These are phyloP conservation scores for Mesorhabditis spiculigera DNA, from an alignment of 2,888 invertebrate genomes.

Conservation along the genomic window DNA sequence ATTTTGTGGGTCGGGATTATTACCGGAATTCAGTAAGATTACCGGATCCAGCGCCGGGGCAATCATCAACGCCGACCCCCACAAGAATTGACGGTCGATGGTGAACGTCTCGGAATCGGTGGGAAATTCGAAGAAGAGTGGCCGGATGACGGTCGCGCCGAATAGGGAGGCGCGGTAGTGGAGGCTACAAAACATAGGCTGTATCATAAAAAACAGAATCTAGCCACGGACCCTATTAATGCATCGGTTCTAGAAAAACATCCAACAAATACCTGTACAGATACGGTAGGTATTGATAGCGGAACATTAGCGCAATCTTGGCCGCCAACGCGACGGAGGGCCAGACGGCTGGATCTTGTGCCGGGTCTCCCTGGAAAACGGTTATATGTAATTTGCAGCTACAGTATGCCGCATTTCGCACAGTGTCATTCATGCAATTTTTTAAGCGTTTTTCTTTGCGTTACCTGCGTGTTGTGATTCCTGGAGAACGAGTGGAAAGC, in stretches of 20 bases:
- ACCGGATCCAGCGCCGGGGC: slow-evolving; percentile 39
- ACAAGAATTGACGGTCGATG: slow-evolving; percentile 45
- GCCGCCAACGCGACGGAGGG: slow-evolving; percentile 39
- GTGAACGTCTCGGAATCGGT: slow-evolving; percentile 30
- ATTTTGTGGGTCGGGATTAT: slow-evolving; percentile 15
- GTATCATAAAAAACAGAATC: slow-evolving; percentile 5
- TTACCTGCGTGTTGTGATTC: slow-evolving; percentile 11
- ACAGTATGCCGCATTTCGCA: not conserved
- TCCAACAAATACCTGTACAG: slow-evolving; percentile 27
- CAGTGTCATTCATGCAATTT: not conserved
- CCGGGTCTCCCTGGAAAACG: slow-evolving; percentile 15
- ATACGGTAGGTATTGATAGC: slow-evolving; percentile 43
- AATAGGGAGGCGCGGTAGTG: slow-evolving; percentile 39
- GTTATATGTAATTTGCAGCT: not conserved
- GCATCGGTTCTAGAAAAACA: not conserved
- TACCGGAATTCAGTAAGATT: slow-evolving; percentile 7
- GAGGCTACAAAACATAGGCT: slow-evolving; percentile 25
- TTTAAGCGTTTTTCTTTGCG: not conserved
- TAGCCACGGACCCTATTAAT: not conserved
- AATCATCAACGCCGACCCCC: slow-evolving; percentile 49
- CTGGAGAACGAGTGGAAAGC: slow-evolving; percentile 50
- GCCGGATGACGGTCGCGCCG: slow-evolving; percentile 47
- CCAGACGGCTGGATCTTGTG: slow-evolving; percentile 46
- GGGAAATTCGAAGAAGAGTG: slow-evolving; percentile 51
- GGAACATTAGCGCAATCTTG: slow-evolving; percentile 32